Percentiles rank a stretch among this genome's conserved stretches.
Evolutionary conservation across 2,113 vertebrate genomes (phyloP).

Genomic region (Struthidea cinerea): DNA sequence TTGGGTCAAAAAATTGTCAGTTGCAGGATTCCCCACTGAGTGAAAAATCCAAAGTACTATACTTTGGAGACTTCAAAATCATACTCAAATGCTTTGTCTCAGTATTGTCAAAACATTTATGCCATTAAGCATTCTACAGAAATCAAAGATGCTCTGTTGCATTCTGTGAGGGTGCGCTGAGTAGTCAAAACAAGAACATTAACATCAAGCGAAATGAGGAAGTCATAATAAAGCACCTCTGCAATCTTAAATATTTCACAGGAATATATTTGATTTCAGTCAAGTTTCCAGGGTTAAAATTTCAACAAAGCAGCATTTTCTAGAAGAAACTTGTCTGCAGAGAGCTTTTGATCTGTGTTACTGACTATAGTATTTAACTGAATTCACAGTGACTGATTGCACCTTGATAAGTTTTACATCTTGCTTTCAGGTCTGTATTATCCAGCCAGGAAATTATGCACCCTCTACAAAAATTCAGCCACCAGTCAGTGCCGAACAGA

Average conservation of each 20-base stretch:
- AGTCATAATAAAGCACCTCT: slow-evolving; percentile 10
- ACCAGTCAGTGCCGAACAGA: slow-evolving; percentile 39
- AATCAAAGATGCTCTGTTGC: not conserved
- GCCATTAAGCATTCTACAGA: not conserved
- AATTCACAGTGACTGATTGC: not conserved
- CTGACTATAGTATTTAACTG: not conserved
- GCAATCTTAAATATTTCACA: not conserved
- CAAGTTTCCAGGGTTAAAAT: slow-evolving; percentile 19
- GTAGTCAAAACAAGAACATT: slow-evolving; percentile 14
- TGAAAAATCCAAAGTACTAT: not conserved
- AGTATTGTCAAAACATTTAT: slow-evolving; percentile 21
- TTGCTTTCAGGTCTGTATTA: slow-evolving; percentile 74
- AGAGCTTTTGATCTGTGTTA: slow-evolving; percentile 20
- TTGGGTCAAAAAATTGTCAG: not conserved
- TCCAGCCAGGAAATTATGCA: slow-evolving; percentile 80
- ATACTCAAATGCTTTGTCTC: not conserved
- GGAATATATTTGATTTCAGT: not conserved
- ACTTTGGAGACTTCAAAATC: slow-evolving; percentile 1
- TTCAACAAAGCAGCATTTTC: not conserved
- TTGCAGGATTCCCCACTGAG: not conserved
- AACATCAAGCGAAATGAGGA: not conserved
- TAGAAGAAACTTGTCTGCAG: not conserved
- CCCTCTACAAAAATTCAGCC: slow-evolving; percentile 74
- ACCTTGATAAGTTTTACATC: not conserved
- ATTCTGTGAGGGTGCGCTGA: not conserved